These are phyloP conservation scores for Cotesia chilonis DNA, from an alignment of 1,140 invertebrate genomes.

Conservation along the genomic window DNA sequence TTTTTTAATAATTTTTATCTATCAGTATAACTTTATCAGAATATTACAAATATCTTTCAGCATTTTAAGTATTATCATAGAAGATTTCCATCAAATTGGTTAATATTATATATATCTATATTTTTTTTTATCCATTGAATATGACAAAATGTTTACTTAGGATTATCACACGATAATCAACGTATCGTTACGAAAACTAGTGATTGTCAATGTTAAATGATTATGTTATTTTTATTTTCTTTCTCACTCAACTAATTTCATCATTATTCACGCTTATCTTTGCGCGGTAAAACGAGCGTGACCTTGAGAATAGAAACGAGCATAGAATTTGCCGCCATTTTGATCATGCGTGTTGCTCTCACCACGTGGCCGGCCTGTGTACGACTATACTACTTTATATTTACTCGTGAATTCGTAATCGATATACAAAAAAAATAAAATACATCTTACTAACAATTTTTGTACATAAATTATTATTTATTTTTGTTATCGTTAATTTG, in stretches of 20 bases:
- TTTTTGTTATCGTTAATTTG: not conserved
- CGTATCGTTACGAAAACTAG: not conserved
- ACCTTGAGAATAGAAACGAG: slow-evolving; percentile 52
- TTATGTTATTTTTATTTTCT: not conserved
- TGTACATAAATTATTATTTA: too few species aligned
- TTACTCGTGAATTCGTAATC: not conserved
- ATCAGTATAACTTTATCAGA: too few species aligned
- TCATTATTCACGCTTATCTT: slow-evolving; percentile 25
- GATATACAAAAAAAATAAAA: not conserved
- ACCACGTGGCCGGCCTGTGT: slow-evolving; percentile 44
- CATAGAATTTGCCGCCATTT: slow-evolving; percentile 50
- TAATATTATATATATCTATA: not conserved
- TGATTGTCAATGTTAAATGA: not conserved
- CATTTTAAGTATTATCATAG: not conserved
- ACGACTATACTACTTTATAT: slow-evolving; percentile 1
- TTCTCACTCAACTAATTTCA: slow-evolving; percentile 20
- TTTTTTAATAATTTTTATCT: too few species aligned
- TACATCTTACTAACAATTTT: not conserved
- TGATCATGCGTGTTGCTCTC: slow-evolving; percentile 45
- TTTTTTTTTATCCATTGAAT: not conserved
- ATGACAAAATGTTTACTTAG: not conserved
- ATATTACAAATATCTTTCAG: too few species aligned
- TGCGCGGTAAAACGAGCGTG: slow-evolving; percentile 47
- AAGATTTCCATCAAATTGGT: not conserved
- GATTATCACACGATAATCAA: slow-evolving; percentile 17